Evolutionary conservation across 2,888 invertebrate genomes (phyloP).

Genomic region (Trypoxylon attenuatum): DNA sequence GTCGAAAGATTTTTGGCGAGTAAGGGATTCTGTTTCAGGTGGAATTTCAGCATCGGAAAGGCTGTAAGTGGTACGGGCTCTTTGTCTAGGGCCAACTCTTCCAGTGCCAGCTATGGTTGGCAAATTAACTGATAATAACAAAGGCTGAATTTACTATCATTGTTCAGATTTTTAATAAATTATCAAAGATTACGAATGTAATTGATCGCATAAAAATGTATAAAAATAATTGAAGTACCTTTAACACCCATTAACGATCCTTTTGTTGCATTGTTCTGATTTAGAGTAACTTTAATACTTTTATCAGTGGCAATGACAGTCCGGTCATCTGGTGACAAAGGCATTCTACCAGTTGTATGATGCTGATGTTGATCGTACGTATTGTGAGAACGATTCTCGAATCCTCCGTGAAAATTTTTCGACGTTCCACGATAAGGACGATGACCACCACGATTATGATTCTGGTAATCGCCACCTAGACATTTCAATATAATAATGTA

Average conservation of each 20-base stretch:
- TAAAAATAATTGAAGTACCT: slow-evolving; percentile 52
- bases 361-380: slow-evolving; percentile 56
- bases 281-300: slow-evolving; percentile 63
- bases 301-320: slow-evolving; percentile 61
- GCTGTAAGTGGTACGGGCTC: slow-evolving; percentile 66
- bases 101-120: slow-evolving; percentile 73
- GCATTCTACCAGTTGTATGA: slow-evolving; percentile 37
- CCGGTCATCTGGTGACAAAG: slow-evolving; percentile 54
- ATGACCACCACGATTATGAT: slow-evolving; percentile 50
- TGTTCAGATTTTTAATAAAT: slow-evolving; percentile 3
- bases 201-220: not conserved
- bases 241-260: slow-evolving; percentile 69
- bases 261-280: slow-evolving; percentile 57
- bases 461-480: slow-evolving; percentile 55
- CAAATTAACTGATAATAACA: slow-evolving; percentile 67
- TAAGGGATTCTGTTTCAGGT: slow-evolving; percentile 47
- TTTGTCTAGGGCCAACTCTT: slow-evolving; percentile 73
- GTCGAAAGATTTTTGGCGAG: slow-evolving; percentile 62
- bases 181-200: no score
- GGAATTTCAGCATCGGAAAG: slow-evolving; percentile 62
- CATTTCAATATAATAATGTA: not conserved
- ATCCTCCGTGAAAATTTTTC: slow-evolving; percentile 51
- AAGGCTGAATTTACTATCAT: slow-evolving; percentile 5
- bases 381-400: slow-evolving; percentile 57
- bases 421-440: slow-evolving; percentile 52